phyloP scores from a whole-genome alignment of 2,888 invertebrate species.

The Thumatha senex region DNA sequence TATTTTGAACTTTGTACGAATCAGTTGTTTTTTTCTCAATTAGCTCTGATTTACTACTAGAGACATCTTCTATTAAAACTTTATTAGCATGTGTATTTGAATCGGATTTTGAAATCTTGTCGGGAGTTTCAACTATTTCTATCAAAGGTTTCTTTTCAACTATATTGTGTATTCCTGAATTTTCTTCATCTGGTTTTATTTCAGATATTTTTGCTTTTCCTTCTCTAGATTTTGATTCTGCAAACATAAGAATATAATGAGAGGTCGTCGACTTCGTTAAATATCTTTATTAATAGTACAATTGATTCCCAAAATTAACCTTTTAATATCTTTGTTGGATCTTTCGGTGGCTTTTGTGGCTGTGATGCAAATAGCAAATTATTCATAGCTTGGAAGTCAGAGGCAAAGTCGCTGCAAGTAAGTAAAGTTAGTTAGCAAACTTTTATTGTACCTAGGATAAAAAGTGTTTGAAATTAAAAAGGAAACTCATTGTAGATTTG shows the following conservation, averaged over 20 bases:
- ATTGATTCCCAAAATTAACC: background rate
- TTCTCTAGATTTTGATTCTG: conserved; percentile 39
- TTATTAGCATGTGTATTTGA: conserved; percentile 23
- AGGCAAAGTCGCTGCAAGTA: conserved; percentile 45
- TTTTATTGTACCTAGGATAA: background rate
- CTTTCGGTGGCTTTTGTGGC: conserved; percentile 41
- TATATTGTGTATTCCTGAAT: conserved; percentile 6
- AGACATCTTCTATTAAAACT: conserved; percentile 25
- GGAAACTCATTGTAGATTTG: too few relatives aligned
- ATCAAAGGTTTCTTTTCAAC: conserved; percentile 59
- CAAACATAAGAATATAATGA: background rate
- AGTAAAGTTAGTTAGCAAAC: background rate
- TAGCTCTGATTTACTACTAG: conserved; percentile 29
- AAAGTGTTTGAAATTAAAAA: too few relatives aligned
- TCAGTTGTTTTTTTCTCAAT: conserved; percentile 17
- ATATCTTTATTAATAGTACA: too few relatives aligned
- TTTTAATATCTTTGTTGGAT: conserved; percentile 3
- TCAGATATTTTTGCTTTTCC: conserved; percentile 39
- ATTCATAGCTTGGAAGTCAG: conserved; percentile 55
- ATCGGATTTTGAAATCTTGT: conserved; percentile 28
- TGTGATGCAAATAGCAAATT: conserved; percentile 59
- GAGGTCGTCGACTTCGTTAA: too few relatives aligned
- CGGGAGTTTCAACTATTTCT: conserved; percentile 56
- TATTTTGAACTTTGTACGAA: background rate
- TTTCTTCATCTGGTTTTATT: conserved; percentile 37